Evolutionary conservation across 2,888 invertebrate species (phyloP).

Genomic region (Thecophora atra): DNA sequence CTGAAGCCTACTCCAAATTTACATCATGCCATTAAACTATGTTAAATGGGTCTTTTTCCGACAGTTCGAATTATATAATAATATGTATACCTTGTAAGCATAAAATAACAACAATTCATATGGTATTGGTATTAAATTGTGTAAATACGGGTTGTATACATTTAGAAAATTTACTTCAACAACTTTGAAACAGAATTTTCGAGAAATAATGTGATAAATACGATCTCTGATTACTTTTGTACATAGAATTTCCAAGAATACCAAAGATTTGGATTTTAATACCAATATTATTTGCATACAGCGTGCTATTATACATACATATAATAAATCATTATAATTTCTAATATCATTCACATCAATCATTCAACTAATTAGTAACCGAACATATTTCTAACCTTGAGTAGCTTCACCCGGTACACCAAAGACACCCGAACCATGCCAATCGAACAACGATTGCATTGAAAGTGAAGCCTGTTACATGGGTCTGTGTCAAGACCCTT

Average conservation of each 20-base stretch:
- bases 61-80: too few relatives aligned
- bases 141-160: constrained; percentile 5
- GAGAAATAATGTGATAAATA: too few relatives aligned
- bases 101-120: not conserved
- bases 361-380: constrained; percentile 32
- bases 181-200: too few relatives aligned
- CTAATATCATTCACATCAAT: constrained; percentile 24
- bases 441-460: constrained; percentile 85
- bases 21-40: too few relatives aligned
- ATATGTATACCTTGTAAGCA: too few relatives aligned
- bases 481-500: constrained; percentile 83
- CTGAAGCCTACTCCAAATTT: too few relatives aligned
- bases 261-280: not conserved
- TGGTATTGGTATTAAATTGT: constrained; percentile 26
- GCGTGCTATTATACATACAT: constrained; percentile 25
- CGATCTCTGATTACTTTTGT: not conserved
- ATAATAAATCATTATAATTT: constrained; percentile 40
- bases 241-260: constrained; percentile 9
- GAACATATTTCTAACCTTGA: constrained; percentile 46
- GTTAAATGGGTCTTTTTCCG: too few relatives aligned
- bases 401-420: constrained; percentile 77
- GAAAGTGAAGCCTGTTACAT: constrained; percentile 84
- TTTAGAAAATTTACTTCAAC: too few relatives aligned
- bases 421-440: constrained; percentile 81
- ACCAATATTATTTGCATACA: constrained; percentile 26